These are phyloP conservation scores for Nezara viridula DNA, from an alignment of 2,888 invertebrate genomes.

Conservation along the genomic window DNA sequence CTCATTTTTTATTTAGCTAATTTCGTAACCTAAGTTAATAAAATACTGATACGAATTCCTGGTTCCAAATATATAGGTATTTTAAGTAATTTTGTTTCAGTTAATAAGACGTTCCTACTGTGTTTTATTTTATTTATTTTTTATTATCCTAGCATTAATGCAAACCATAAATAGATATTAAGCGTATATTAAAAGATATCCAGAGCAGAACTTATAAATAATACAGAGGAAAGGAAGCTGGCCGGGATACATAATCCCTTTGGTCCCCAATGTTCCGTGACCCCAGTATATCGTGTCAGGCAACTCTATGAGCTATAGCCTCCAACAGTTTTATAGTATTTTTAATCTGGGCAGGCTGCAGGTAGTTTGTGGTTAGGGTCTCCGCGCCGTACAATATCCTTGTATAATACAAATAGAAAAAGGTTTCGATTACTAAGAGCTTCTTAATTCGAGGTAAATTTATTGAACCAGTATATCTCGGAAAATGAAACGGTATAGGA, in stretches of 20 bases:
- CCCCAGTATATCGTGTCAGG: conserved; percentile 41
- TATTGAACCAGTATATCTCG: no score
- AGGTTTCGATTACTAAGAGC: neutral
- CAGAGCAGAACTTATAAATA: conserved; percentile 32
- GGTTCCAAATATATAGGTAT: no score
- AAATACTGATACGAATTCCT: no score
- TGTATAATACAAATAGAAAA: neutral
- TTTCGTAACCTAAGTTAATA: no score
- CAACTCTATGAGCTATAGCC: conserved; percentile 26
- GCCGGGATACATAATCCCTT: conserved; percentile 21
- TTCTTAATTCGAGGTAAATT: no score
- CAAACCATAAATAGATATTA: neutral
- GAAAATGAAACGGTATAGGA: neutral
- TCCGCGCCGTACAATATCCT: neutral
- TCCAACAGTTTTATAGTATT: conserved; percentile 46
- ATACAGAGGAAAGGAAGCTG: neutral
- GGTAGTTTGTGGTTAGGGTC: neutral
- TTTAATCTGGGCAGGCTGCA: conserved; percentile 48
- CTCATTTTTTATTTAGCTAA: no score
- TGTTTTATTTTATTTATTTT: no score
- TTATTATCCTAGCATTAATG: no score
- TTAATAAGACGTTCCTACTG: no score
- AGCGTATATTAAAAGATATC: conserved; percentile 42
- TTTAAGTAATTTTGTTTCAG: no score
- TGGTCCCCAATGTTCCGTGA: conserved; percentile 47